These are phyloP conservation scores for Muscicapa adusta DNA, from an alignment of 2,113 vertebrate genomes.

Conservation along the genomic window DNA sequence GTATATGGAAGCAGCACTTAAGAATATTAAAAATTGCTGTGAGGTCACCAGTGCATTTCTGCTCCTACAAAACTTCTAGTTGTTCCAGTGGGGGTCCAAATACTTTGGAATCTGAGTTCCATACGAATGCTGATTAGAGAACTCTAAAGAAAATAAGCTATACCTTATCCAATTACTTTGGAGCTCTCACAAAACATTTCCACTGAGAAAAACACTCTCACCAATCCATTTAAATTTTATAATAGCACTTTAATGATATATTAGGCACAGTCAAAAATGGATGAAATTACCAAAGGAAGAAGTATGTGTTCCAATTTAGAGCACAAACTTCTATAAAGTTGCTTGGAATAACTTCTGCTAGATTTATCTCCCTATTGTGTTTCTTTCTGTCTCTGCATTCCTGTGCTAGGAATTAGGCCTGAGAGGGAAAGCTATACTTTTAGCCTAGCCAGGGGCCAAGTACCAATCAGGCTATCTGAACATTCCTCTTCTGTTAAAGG, in stretches of 20 bases:
- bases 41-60: neutral
- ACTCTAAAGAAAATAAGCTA: constrained; percentile 32
- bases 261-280: neutral
- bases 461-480: constrained; percentile 10
- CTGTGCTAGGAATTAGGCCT: neutral
- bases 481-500: constrained; percentile 47
- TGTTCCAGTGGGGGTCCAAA: constrained; percentile 4
- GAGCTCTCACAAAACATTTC: neutral
- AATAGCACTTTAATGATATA: neutral
- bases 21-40: neutral
- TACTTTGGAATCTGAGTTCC: constrained; percentile 17
- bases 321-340: neutral
- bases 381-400: constrained; percentile 29
- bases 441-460: constrained; percentile 31
- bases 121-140: neutral
- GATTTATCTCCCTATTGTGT: constrained; percentile 34
- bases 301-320: neutral
- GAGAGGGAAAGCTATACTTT: constrained; percentile 26
- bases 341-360: neutral
- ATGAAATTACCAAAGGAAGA: neutral
- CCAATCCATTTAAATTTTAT: neutral
- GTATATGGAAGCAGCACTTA: neutral
- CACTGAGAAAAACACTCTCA: neutral
- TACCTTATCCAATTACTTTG: constrained; percentile 16
- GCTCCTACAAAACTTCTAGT: neutral